Percentiles rank a stretch among this genome's conserved stretches.
Evolutionary conservation across 2,113 vertebrate genomes (phyloP).

Genomic region (Protomyctophum bolini): DNA sequence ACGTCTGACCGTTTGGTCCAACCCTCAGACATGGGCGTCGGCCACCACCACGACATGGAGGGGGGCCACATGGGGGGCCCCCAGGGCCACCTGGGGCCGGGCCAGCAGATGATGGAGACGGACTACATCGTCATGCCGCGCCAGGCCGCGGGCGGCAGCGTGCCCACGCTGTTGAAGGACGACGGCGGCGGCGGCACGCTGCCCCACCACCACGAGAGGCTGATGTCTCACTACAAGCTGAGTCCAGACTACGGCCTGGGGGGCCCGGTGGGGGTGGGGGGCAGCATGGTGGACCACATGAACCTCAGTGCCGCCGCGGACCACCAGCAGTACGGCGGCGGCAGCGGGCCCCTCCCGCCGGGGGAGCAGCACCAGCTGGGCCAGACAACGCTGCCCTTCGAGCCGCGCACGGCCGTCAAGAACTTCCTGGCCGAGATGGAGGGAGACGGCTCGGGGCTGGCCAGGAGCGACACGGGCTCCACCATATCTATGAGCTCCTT

Average conservation of each 20-base stretch:
- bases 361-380: conserved; percentile 95
- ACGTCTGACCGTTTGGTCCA: too few relatives aligned
- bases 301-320: conserved; percentile 89
- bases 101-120: conserved; percentile 93
- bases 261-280: conserved; percentile 90
- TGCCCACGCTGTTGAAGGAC: conserved; percentile 91
- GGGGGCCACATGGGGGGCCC: conserved; percentile 65
- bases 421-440: conserved; percentile 99
- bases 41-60: conserved; percentile 59
- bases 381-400: conserved; percentile 89
- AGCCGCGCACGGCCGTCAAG: conserved; percentile 97
- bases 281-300: conserved; percentile 40
- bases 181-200: conserved; percentile 93
- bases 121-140: conserved; percentile 98
- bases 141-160: conserved; percentile 74
- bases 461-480: conserved; percentile 97
- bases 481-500: conserved; percentile 99
- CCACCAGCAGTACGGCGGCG: conserved; percentile 84
- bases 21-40: conserved; percentile 65
- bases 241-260: conserved; percentile 91
- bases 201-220: conserved; percentile 85
- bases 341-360: conserved; percentile 47
- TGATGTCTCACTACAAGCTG: conserved; percentile 94
- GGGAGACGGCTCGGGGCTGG: conserved; percentile 89
- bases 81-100: conserved; percentile 78